Evolutionary conservation across 2,797 vertebrate species (phyloP).

Genomic region (Enteromius treurensis): DNA sequence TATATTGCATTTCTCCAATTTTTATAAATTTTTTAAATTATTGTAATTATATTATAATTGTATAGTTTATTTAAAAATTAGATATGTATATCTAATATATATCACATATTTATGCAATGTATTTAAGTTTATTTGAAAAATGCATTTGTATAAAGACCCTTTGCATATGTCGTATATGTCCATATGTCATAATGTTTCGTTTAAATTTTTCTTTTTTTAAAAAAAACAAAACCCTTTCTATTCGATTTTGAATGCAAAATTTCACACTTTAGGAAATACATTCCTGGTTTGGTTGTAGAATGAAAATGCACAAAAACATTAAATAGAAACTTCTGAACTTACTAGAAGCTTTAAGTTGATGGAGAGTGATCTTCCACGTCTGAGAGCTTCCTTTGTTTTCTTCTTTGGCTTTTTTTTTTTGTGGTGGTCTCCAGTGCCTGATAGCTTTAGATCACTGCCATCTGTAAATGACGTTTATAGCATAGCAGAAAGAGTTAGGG

Average conservation of each 20-base stretch:
- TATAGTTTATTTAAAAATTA: no score
- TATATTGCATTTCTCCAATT: not conserved
- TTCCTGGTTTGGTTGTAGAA: not conserved
- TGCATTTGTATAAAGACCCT: not conserved
- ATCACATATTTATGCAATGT: not conserved
- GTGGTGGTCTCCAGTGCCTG: constrained; percentile 31
- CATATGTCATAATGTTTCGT: not conserved
- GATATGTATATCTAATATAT: no score
- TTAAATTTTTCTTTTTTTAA: not conserved
- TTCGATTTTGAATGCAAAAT: not conserved
- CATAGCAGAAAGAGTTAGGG: not conserved
- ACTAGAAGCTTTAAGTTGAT: constrained; percentile 42
- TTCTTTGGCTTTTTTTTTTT: constrained; percentile 24
- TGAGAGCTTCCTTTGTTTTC: constrained; percentile 26
- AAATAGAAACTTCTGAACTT: constrained; percentile 16
- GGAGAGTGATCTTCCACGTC: not conserved
- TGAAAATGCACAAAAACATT: not conserved
- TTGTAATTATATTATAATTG: not conserved
- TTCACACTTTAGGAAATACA: not conserved
- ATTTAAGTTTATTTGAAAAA: not conserved
- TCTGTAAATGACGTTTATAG: constrained; percentile 45
- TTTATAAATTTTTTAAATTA: not conserved
- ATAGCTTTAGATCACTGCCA: constrained; percentile 48
- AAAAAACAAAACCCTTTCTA: not conserved
- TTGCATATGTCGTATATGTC: not conserved